Conservation (phyloP, 1,140 invertebrate species). For the Bicyclus anynana region DNA sequence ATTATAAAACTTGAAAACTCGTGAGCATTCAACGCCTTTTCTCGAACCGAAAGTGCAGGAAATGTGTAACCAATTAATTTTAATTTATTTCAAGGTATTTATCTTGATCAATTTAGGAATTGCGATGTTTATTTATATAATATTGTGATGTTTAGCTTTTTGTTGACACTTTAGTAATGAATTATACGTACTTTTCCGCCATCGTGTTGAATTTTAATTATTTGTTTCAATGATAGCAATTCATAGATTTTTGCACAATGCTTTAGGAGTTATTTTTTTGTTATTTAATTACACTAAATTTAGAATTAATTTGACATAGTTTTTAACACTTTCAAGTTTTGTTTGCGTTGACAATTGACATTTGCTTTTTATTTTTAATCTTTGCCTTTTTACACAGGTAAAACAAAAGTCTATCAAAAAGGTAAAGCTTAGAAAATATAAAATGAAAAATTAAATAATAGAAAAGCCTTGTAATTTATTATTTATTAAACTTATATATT, state of each 20-base stretch:
- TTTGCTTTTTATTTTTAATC: conserved; percentile 19
- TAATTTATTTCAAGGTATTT: conserved; percentile 8
- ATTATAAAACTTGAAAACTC: neutral
- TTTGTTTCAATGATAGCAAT: conserved; percentile 38
- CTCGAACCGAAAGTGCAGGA: conserved; percentile 2
- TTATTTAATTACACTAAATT: conserved; percentile 65
- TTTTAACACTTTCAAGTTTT: conserved; percentile 59
- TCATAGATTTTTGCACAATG: conserved; percentile 52
- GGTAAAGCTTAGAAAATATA: too few relatives aligned
- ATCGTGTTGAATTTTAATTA: conserved; percentile 41
- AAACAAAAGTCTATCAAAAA: neutral
- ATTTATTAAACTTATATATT: too few relatives aligned
- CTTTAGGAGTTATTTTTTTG: conserved; percentile 49
- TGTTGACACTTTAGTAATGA: conserved; percentile 7
- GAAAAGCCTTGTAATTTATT: too few relatives aligned
- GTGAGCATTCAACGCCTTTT: neutral
- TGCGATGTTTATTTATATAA: conserved; percentile 44
- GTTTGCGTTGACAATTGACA: conserved; percentile 71
- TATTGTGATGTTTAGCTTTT: conserved; percentile 6
- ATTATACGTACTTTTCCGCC: conserved; percentile 62
- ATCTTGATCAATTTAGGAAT: conserved; percentile 2
- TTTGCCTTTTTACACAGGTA: neutral
- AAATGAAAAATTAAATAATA: too few relatives aligned
- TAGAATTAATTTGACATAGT: conserved; percentile 70
- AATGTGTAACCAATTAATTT: conserved; percentile 8